Base-by-base conservation (phyloP, 2,888 invertebrate genomes). In the Tyria jacobaeae region DNA sequence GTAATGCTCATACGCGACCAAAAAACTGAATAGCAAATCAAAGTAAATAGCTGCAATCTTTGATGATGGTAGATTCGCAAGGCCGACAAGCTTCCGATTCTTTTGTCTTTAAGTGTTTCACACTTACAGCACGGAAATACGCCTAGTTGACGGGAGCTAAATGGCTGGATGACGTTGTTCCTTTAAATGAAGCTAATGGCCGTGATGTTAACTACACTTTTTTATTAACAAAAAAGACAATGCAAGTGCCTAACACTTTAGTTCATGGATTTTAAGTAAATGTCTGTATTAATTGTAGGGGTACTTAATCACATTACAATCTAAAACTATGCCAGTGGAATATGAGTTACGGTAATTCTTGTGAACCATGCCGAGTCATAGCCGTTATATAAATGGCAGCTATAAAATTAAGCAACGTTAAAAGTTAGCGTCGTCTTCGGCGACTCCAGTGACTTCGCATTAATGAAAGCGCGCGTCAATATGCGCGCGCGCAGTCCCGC, bases 61-160 rank as follows among this genome's bases (percentile, higher is more conserved):
- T 80, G 82, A 80, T 81, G 85, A 84, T 82, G 83, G 76, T 74
- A 73, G 64, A 62, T 60, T 71, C 66, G 76, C 89, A 89, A 92
- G 91, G 92, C 80, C 87, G 78, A 66, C 68, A 69, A 78, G 87
- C 86, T 88, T 90, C 89, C 86, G 88, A 89, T 85, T 86, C 85
- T 87, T 91, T 92, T 91, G 89, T 90, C 48, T 64, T 85, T 86
- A 77, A 81, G 76, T 78, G 81, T 82, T 85, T 88, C 75, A 85
- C 86, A 85, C 86, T 87, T 82, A 83, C 81, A 73, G 80, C 82
- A 77, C 92, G 94, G 94, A 93, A 91, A 88, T 84, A 94, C 91
- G 94, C 84, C 80, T 88, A 88, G 91, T 90, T 91, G 88, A 87
- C 87, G 88, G 84, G 84, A 84, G 84, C 84, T 92, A 92, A 92